phyloP scores from a whole-genome alignment of 2,888 invertebrate species.

The Amblyjoppa fuscipennis region DNA sequence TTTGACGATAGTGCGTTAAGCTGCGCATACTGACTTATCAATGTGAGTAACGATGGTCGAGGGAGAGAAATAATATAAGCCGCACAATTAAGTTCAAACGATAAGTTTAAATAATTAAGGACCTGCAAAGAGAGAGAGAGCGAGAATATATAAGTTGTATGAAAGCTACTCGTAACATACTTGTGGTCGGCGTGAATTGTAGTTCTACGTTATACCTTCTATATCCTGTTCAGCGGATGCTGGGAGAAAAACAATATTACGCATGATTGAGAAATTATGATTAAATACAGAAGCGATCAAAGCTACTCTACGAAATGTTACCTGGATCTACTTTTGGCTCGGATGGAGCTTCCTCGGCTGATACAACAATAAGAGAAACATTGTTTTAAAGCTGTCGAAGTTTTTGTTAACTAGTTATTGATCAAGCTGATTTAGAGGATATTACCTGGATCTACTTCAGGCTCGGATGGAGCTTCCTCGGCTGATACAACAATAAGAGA shows the following conservation, averaged over 20 bases:
- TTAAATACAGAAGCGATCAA: conserved; percentile 22
- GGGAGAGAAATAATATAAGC: conserved; percentile 28
- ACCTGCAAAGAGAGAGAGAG: conserved; percentile 50
- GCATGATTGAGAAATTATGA: conserved; percentile 40
- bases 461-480: conserved; percentile 60
- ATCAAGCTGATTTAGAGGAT: neutral
- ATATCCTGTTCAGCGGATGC: conserved; percentile 62
- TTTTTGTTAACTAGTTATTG: neutral
- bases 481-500: conserved; percentile 44
- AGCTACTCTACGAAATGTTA: conserved; percentile 42
- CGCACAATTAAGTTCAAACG: neutral
- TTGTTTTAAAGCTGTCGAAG: neutral
- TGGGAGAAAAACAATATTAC: conserved; percentile 65
- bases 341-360: conserved; percentile 61
- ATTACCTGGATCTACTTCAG: conserved; percentile 63
- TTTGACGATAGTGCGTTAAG: conserved; percentile 9
- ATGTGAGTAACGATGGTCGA: conserved; percentile 20
- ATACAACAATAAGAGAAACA: conserved; percentile 21
- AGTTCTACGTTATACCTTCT: conserved; percentile 68
- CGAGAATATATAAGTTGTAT: conserved; percentile 14
- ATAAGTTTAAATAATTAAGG: conserved; percentile 35
- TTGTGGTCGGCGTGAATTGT: conserved; percentile 24
- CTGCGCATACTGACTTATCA: conserved; percentile 50
- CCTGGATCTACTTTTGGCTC: conserved; percentile 59
- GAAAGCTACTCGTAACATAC: conserved; percentile 7